Conservation (phyloP, 2,797 vertebrate genomes). For the Helicolenus hilgendorfi region DNA sequence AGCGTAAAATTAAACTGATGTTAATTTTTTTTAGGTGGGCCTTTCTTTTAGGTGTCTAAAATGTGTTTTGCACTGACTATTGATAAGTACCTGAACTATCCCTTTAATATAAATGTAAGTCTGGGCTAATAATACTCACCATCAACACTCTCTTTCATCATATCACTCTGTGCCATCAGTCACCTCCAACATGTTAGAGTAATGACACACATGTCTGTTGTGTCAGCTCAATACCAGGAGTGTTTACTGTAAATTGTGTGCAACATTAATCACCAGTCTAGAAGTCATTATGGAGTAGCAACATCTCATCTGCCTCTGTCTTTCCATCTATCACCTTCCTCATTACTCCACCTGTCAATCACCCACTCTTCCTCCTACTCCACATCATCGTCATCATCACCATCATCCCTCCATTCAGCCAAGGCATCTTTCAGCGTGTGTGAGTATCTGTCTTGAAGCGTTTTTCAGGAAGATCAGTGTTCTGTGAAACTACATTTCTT, state of each 20-base stretch:
- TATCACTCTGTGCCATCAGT: neutral
- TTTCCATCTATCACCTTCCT: slow-evolving; percentile 35
- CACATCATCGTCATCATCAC: slow-evolving; percentile 36
- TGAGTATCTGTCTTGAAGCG: slow-evolving; percentile 66
- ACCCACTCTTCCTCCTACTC: slow-evolving; percentile 26
- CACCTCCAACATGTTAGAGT: neutral
- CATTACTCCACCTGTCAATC: slow-evolving; percentile 49
- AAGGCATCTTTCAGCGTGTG: slow-evolving; percentile 72
- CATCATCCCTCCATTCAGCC: slow-evolving; percentile 67
- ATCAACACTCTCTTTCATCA: neutral
- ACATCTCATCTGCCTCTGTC: slow-evolving; percentile 26
- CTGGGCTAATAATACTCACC: neutral
- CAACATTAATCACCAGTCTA: slow-evolving; percentile 8
- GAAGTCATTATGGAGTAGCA: slow-evolving; percentile 18
- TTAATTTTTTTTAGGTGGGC: too few species aligned
- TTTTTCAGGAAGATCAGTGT: neutral
- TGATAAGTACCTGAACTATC: too few species aligned
- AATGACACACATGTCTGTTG: neutral
- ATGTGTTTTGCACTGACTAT: too few species aligned
- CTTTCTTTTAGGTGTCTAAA: too few species aligned
- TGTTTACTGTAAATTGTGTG: neutral
- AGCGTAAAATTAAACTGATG: too few species aligned
- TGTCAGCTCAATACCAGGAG: neutral
- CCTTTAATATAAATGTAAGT: neutral
- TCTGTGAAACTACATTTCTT: neutral